phyloP scores from a whole-genome alignment of 2,797 vertebrate species.

The Myotis planiceps region DNA sequence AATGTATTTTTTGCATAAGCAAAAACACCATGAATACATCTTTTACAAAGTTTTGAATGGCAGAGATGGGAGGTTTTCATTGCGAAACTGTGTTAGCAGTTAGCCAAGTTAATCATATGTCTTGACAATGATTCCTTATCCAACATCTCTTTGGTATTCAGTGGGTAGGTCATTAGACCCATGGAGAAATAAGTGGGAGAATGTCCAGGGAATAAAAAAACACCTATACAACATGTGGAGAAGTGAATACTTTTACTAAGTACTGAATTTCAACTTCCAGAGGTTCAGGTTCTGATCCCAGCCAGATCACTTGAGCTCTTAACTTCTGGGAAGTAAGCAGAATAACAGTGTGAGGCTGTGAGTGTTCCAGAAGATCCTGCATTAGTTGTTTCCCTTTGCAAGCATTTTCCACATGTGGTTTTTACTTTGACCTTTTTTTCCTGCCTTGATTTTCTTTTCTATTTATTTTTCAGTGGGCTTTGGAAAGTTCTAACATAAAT shows the following conservation, averaged over 20 bases:
- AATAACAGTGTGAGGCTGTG: not conserved
- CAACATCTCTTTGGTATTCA: constrained; percentile 58
- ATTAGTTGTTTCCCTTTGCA: not conserved
- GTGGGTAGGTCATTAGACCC: constrained; percentile 49
- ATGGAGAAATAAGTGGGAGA: constrained; percentile 62
- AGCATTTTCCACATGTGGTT: not conserved
- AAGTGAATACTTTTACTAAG: not conserved
- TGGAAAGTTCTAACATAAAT: not conserved
- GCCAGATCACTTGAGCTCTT: not conserved
- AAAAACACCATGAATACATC: constrained; percentile 15
- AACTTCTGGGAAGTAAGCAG: constrained; percentile 47
- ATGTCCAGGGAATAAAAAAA: constrained; percentile 52
- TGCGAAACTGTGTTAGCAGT: constrained; percentile 28
- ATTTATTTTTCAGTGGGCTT: not conserved
- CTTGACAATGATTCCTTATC: constrained; percentile 60
- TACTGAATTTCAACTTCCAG: constrained; percentile 45
- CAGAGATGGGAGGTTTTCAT: constrained; percentile 32
- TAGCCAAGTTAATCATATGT: constrained; percentile 67
- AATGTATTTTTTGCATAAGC: constrained; percentile 34
- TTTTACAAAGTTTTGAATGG: constrained; percentile 62
- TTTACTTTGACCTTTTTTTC: not conserved
- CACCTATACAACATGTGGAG: constrained; percentile 22
- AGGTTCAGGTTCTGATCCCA: constrained; percentile 13
- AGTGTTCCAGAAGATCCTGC: not conserved
- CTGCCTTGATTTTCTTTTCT: not conserved